These are phyloP conservation scores for Cecidostiba fungosa DNA, from an alignment of 2,888 invertebrate genomes.

Conservation along the genomic window DNA sequence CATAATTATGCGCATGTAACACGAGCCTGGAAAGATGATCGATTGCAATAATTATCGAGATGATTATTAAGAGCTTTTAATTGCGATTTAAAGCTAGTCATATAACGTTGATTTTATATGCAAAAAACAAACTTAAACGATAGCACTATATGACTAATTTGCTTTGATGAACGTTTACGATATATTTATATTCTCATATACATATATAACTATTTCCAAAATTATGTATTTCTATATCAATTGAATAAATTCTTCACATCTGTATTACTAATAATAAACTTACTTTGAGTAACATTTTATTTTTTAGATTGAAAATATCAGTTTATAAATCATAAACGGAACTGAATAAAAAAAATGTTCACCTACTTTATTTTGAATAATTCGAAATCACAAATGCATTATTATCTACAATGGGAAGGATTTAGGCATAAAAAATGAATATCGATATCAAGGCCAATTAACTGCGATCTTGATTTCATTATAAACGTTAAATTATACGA, in stretches of 20 bases:
- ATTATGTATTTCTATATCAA: background rate
- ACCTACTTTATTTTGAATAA: no score
- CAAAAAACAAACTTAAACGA: background rate
- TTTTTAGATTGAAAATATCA: no score
- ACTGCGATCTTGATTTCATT: background rate
- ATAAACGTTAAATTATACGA: background rate
- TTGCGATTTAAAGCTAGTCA: background rate
- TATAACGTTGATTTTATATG: background rate
- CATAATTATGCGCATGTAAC: slow-evolving; percentile 30
- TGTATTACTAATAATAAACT: no score
- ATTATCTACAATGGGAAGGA: no score
- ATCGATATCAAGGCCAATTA: no score
- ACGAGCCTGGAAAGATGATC: slow-evolving; percentile 1
- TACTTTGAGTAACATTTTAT: no score
- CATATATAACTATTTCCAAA: no score
- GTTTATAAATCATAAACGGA: background rate
- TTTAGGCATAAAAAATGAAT: no score
- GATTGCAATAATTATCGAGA: slow-evolving; percentile 32
- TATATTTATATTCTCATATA: background rate
- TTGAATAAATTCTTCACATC: background rate
- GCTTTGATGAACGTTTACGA: background rate
- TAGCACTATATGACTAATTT: background rate
- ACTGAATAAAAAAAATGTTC: no score
- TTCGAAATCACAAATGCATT: no score
- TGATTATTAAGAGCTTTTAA: background rate